Evolutionary conservation across 2,888 invertebrate species (phyloP).

Genomic region (Seira ritae): DNA sequence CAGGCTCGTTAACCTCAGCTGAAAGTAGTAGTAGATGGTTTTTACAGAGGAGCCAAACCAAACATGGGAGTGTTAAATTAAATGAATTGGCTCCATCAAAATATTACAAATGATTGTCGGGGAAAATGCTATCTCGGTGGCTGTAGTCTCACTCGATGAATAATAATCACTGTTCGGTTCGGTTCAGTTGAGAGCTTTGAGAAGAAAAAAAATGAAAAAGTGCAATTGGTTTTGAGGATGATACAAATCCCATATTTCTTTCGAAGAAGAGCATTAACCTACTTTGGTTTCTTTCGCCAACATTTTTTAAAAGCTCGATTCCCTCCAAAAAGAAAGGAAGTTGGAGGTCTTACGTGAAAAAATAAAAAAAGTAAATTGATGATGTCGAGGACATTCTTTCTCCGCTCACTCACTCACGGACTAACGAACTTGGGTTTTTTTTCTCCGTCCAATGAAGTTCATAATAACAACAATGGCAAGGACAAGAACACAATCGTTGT

Average conservation of each 20-base stretch:
- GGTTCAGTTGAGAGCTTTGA: too few relatives aligned
- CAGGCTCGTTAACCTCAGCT: not conserved
- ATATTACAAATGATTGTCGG: not conserved
- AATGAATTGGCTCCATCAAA: not conserved
- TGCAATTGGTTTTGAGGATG: not conserved
- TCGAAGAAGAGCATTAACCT: not conserved
- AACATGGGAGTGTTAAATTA: not conserved
- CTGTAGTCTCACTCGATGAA: not conserved
- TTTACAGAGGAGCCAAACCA: too few relatives aligned
- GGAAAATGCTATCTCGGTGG: not conserved
- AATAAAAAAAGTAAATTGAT: too few relatives aligned
- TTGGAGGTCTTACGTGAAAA: too few relatives aligned
- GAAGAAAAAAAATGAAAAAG: not conserved
- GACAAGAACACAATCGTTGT: slow-evolving; percentile 9
- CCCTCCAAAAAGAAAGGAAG: too few relatives aligned
- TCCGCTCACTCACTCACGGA: too few relatives aligned
- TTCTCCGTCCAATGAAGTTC: not conserved
- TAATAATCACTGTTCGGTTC: slow-evolving; percentile 2
- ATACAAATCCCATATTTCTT: slow-evolving; percentile 5
- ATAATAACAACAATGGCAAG: slow-evolving; percentile 13
- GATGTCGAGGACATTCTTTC: too few relatives aligned
- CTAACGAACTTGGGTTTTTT: too few relatives aligned
- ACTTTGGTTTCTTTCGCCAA: not conserved
- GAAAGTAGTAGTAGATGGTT: not conserved
- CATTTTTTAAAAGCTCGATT: too few relatives aligned